phyloP scores from a whole-genome alignment of 2,113 vertebrate species.

The Anhinga rufa region DNA sequence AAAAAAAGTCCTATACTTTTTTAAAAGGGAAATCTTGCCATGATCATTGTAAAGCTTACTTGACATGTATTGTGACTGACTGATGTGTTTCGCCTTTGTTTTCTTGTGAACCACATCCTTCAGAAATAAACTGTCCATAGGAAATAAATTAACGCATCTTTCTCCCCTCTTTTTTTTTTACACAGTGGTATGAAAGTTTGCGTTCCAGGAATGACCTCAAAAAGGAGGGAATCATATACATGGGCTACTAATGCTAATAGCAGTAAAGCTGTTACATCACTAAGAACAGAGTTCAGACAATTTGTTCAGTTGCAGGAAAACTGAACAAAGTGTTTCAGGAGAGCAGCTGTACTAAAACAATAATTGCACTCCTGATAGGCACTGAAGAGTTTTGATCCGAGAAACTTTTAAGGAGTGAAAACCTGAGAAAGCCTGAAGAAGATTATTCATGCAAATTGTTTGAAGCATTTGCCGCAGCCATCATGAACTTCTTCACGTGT shows the following conservation, averaged over 20 bases:
- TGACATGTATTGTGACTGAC: not conserved
- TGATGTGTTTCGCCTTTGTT: not conserved
- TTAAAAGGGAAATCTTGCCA: not conserved
- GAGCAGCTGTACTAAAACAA: not conserved
- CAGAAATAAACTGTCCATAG: not conserved
- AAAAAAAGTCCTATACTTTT: not conserved
- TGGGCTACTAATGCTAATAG: not conserved
- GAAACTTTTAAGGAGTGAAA: not conserved
- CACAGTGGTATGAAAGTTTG: not conserved
- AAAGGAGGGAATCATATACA: not conserved
- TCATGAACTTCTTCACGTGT: not conserved
- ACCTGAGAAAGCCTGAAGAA: not conserved
- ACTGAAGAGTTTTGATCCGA: not conserved
- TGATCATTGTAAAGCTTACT: not conserved
- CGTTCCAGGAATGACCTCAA: not conserved
- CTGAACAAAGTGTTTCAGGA: not conserved
- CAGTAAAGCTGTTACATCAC: not conserved
- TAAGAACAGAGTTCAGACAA: not conserved
- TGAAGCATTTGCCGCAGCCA: not conserved
- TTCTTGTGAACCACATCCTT: not conserved
- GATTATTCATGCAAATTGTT: not conserved
- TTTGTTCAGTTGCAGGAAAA: not conserved
- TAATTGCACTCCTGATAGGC: not conserved
- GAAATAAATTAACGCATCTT: not conserved
- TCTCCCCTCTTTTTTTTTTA: not conserved